Conservation (phyloP, 2,797 vertebrate species). For the Gallinago solitaria region DNA sequence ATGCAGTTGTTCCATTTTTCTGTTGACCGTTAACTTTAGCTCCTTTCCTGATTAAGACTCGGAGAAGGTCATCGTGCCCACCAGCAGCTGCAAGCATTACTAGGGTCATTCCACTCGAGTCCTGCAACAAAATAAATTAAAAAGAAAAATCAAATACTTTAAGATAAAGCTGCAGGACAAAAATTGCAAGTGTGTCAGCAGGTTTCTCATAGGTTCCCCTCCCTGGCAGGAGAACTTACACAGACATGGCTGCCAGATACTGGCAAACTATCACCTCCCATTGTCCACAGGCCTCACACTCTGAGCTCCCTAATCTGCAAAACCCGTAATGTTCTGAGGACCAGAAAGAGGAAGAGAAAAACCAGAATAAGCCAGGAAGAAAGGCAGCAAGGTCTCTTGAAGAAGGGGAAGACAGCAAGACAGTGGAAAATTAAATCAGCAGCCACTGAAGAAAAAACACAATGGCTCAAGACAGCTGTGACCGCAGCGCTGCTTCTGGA, state of each 20-base stretch:
- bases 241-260: background rate
- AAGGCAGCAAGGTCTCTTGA: background rate
- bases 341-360: background rate
- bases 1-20: slow-evolving; percentile 93
- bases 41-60: slow-evolving; percentile 92
- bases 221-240: background rate
- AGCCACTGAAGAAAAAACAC: background rate
- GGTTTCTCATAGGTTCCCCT: background rate
- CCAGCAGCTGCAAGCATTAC: slow-evolving; percentile 95
- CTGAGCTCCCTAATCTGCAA: background rate
- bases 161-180: background rate
- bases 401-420: background rate
- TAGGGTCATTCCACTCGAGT: slow-evolving; percentile 94
- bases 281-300: background rate
- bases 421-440: background rate
- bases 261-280: background rate
- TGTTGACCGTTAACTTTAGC: slow-evolving; percentile 91
- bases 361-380: background rate
- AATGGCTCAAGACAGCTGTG: background rate
- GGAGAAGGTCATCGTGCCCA: slow-evolving; percentile 93
- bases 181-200: background rate
- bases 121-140: slow-evolving; percentile 73
- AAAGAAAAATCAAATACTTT: background rate
- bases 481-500: background rate
- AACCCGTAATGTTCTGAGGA: accelerated